Conservation (phyloP, 2,113 vertebrate species). For the Pleuronectes platessa region DNA sequence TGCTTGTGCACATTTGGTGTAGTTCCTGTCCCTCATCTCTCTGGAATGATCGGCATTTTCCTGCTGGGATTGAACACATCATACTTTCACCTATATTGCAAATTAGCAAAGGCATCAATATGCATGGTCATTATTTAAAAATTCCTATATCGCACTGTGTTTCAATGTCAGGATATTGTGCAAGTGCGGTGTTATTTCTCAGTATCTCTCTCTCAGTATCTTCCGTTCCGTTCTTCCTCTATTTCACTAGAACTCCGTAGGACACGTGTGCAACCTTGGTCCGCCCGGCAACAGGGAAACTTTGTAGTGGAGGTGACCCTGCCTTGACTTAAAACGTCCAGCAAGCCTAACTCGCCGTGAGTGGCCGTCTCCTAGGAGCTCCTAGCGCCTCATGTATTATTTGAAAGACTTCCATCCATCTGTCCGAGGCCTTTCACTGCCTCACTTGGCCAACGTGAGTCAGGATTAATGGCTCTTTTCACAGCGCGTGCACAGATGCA, state of each 20-base stretch:
- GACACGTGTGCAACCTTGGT: slow-evolving; percentile 18
- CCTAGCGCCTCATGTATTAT: slow-evolving; percentile 64
- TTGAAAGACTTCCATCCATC: slow-evolving; percentile 55
- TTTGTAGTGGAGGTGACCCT: slow-evolving; percentile 42
- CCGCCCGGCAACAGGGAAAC: slow-evolving; percentile 35
- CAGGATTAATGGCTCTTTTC: slow-evolving; percentile 44
- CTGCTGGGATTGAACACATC: slow-evolving; percentile 22
- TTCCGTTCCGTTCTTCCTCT: slow-evolving; percentile 9
- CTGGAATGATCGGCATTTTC: slow-evolving; percentile 3
- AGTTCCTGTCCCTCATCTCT: slow-evolving; percentile 3
- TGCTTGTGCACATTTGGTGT: not conserved
- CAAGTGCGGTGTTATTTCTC: not conserved
- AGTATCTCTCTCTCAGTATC: not conserved
- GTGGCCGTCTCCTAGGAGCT: slow-evolving; percentile 63
- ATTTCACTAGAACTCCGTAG: not conserved
- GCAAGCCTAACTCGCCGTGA: slow-evolving; percentile 38
- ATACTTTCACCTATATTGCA: not conserved
- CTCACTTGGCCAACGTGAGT: slow-evolving; percentile 42
- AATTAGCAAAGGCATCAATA: no score
- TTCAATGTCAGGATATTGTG: no score
- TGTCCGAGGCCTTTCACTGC: slow-evolving; percentile 41
- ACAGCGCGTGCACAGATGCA: not conserved
- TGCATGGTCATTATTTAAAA: no score
- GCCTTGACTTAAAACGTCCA: slow-evolving; percentile 37
- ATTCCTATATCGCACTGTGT: not conserved